Base-by-base conservation (phyloP, 92 coral and sea anemone genomes). In the Heliopora coerulea region DNA sequence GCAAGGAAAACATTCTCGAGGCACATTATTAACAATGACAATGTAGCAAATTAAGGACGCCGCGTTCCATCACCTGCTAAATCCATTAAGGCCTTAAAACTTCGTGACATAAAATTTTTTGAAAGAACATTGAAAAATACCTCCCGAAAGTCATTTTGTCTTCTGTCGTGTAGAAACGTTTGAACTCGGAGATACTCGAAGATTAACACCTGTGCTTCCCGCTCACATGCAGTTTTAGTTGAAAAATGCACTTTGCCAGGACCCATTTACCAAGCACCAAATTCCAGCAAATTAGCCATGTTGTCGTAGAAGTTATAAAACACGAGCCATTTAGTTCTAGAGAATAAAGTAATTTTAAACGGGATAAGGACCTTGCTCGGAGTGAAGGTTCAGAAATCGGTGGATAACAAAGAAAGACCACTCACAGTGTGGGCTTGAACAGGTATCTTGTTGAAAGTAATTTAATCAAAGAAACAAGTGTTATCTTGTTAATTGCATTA, bases 401-500 rank as follows among this genome's bases (percentile, higher is more conserved):
- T 52, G 39, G n/a, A 56, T 23, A 63, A 27, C 41, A 79, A 79
- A 57, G 65, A 39, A 23, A 54, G 69, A 40, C 69, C 64, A 83
- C 62, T 79, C 59, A 83, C 83, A 69, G 58, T 83, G 75, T 73
- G 75, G 25, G 84, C 80, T 33, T 58, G 60, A 30, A 49, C 56
- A 4, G 87, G 80, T 18, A 57, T 81, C 79, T 83, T 59, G 60
- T 44, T 72, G 80, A 44, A 77, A 72, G 87, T 82, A 76, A 35
- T 72, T 59, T 60, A 49, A 68, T 68, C 50, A 31, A 77, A 69
- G 56, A 34, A 62, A 73, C 52, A 72, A 54, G 76, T 69, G 76
- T 69, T 69, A 69, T 59, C 62, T 78, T 70, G 87, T 70, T 91
- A 89, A 91, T 91, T 79, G 84, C 87, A 79, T 72, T 86, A 87